Conservation (phyloP, 2,113 vertebrate species). For the Craseonycteris thonglongyai region DNA sequence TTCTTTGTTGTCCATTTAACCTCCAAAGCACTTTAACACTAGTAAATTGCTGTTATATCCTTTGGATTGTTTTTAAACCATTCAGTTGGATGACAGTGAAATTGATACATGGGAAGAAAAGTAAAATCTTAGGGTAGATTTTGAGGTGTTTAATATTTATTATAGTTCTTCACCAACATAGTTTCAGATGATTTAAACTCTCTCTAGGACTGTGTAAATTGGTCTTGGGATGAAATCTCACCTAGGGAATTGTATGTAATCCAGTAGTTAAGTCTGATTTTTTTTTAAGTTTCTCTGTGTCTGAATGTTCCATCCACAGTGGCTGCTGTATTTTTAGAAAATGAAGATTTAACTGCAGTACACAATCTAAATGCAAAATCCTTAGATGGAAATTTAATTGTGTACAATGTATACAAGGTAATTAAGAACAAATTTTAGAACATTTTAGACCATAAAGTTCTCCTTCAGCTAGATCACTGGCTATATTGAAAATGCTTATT, state of each 20-base stretch:
- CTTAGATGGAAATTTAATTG: slow-evolving; percentile 82
- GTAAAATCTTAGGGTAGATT: slow-evolving; percentile 73
- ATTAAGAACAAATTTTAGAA: slow-evolving; percentile 83
- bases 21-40: slow-evolving; percentile 81
- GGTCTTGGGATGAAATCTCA: slow-evolving; percentile 75
- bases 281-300: slow-evolving; percentile 67
- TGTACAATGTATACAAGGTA: slow-evolving; percentile 78
- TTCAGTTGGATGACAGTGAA: slow-evolving; percentile 66
- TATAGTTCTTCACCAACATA: slow-evolving; percentile 71
- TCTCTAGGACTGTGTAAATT: slow-evolving; percentile 76
- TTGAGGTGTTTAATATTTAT: slow-evolving; percentile 86
- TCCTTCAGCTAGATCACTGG: slow-evolving; percentile 73
- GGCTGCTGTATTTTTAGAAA: slow-evolving; percentile 60
- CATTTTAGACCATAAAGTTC: slow-evolving; percentile 77
- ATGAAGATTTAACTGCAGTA: slow-evolving; percentile 70
- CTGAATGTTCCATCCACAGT: slow-evolving; percentile 46
- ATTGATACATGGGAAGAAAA: slow-evolving; percentile 75
- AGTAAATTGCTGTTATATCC: slow-evolving; percentile 83
- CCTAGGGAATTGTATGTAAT: slow-evolving; percentile 78
- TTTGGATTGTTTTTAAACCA: slow-evolving; percentile 75
- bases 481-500: slow-evolving; percentile 74
- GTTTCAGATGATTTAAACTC: slow-evolving; percentile 78
- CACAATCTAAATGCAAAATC: slow-evolving; percentile 79
- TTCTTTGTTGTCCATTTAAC: slow-evolving; percentile 83
- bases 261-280: slow-evolving; percentile 81